These are phyloP conservation scores for Popillia japonica DNA, from an alignment of 1,140 invertebrate genomes.

Conservation along the genomic window DNA sequence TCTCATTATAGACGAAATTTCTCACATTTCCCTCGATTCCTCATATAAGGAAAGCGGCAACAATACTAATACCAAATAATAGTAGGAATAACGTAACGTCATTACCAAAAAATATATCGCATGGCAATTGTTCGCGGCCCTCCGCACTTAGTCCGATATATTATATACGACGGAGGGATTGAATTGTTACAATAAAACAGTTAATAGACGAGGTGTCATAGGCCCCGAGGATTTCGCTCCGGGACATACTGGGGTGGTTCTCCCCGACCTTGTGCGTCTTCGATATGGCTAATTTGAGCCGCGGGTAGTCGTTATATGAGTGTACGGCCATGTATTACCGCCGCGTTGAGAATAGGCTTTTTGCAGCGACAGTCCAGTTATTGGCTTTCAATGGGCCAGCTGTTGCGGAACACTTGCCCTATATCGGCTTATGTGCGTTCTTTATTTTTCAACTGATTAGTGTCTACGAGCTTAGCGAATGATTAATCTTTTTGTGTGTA, in stretches of 20 bases:
- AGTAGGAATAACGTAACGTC: conserved; percentile 45
- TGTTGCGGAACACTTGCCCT: conserved; percentile 40
- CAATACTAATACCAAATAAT: conserved; percentile 43
- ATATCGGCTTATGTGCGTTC: conserved; percentile 29
- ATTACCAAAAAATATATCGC: conserved; percentile 52
- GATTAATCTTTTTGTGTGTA: conserved; percentile 24
- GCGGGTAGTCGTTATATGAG: conserved; percentile 58
- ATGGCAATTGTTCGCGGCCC: conserved; percentile 42
- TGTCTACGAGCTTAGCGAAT: conserved; percentile 17
- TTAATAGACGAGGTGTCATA: conserved; percentile 61
- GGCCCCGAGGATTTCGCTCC: conserved; percentile 53
- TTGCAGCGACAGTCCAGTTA: conserved; percentile 53
- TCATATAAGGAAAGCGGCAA: conserved; percentile 46
- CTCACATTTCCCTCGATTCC: conserved; percentile 42
- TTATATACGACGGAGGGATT: conserved; percentile 50
- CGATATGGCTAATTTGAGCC: conserved; percentile 61
- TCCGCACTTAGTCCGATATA: conserved; percentile 45
- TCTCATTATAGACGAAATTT: conserved; percentile 41
- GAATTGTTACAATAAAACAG: conserved; percentile 60
- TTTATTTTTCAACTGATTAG: conserved; percentile 29
- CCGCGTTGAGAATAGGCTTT: conserved; percentile 49
- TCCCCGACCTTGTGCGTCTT: conserved; percentile 45
- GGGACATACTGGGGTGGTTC: conserved; percentile 49
- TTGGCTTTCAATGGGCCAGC: conserved; percentile 55
- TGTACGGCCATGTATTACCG: conserved; percentile 48